A percentile compares a stretch with the other conserved stretches of the same genome.
Evolutionary conservation across 2,113 vertebrate genomes (phyloP).

Genomic region (Upupa epops): DNA sequence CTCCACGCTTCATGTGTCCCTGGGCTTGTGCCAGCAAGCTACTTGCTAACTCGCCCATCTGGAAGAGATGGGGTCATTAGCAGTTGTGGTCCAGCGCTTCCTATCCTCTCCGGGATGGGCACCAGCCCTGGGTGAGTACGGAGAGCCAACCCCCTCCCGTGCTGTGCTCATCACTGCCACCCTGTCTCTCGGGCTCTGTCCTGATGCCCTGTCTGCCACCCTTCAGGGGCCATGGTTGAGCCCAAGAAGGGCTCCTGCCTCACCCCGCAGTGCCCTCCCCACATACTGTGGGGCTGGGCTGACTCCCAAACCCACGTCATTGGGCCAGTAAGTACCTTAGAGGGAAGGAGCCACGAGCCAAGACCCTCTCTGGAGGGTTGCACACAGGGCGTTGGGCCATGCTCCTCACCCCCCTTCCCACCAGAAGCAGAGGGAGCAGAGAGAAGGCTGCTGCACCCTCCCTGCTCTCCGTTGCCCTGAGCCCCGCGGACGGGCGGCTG

Average conservation of each 20-base stretch:
- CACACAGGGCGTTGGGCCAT: accelerated
- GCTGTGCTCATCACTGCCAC: not conserved
- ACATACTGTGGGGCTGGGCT: not conserved
- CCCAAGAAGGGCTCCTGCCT: not conserved
- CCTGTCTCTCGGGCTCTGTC: not conserved
- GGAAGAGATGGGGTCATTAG: slow-evolving; percentile 19
- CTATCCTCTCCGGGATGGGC: not conserved
- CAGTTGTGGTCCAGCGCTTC: slow-evolving; percentile 12
- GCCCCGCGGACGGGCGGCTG: not conserved
- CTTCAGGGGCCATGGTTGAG: not conserved
- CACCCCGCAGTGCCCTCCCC: not conserved
- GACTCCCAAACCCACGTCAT: not conserved
- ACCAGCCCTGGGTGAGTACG: not conserved
- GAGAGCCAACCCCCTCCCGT: not conserved
- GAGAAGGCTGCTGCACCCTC: not conserved
- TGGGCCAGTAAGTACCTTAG: not conserved
- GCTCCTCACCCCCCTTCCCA: not conserved
- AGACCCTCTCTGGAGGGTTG: not conserved
- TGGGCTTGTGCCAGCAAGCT: slow-evolving; percentile 43
- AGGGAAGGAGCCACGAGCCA: not conserved
- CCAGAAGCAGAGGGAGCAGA: accelerated
- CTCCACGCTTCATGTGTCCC: slow-evolving; percentile 32
- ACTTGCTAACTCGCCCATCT: slow-evolving; percentile 45
- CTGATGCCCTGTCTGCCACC: not conserved
- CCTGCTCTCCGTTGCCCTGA: not conserved